Evolutionary conservation across 2,113 vertebrate species (phyloP).

Genomic region (Vanacampus margaritifer): DNA sequence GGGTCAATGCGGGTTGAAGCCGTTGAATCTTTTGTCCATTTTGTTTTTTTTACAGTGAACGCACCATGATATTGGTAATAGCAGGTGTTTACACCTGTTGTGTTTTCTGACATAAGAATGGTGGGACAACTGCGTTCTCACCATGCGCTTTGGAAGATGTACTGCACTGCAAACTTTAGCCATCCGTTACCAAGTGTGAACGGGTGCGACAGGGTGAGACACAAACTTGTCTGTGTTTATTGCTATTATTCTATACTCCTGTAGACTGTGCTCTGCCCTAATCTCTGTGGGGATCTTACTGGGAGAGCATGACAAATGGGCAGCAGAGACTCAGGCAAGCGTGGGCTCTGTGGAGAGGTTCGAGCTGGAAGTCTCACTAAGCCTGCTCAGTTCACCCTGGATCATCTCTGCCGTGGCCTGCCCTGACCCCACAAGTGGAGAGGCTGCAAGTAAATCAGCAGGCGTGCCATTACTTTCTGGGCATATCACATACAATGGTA

Average conservation of each 20-base stretch:
- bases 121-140: slow-evolving; percentile 10
- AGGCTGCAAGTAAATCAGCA: slow-evolving; percentile 18
- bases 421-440: slow-evolving; percentile 47
- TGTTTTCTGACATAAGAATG: slow-evolving; percentile 15
- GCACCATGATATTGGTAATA: not conserved
- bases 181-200: slow-evolving; percentile 65
- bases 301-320: slow-evolving; percentile 71
- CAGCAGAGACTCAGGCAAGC: slow-evolving; percentile 66
- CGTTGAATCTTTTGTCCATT: slow-evolving; percentile 36
- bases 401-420: slow-evolving; percentile 64
- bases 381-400: slow-evolving; percentile 59
- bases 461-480: not conserved
- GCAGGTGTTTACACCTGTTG: slow-evolving; percentile 25
- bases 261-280: slow-evolving; percentile 64
- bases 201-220: slow-evolving; percentile 58
- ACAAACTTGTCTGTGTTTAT: slow-evolving; percentile 71
- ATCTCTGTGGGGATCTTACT: slow-evolving; percentile 71
- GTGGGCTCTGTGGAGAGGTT: slow-evolving; percentile 66
- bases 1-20: slow-evolving; percentile 52
- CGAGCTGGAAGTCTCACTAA: slow-evolving; percentile 63
- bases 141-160: slow-evolving; percentile 45
- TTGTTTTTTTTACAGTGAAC: slow-evolving; percentile 18
- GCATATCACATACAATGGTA: slow-evolving; percentile 4
- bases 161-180: slow-evolving; percentile 62
- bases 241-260: slow-evolving; percentile 71